Percentiles rank a stretch among this genome's conserved stretches.
Conservation (phyloP, 2,888 invertebrate genomes). For the Drepana falcataria region DNA sequence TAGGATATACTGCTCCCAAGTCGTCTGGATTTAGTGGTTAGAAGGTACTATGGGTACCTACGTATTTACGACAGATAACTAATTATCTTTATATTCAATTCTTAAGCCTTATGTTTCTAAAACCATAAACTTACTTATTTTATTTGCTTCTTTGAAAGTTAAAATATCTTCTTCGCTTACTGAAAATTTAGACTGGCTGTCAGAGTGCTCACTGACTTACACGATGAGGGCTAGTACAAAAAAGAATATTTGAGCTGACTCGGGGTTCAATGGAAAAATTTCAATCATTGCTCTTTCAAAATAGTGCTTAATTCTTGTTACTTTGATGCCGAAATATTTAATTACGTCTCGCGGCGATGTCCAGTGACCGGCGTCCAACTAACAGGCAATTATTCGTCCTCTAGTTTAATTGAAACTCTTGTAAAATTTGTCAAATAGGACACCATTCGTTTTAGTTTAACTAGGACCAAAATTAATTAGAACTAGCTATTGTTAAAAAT, state of each 20-base stretch:
- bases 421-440: constrained; percentile 7
- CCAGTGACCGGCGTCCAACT: constrained; percentile 19
- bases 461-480: too few species aligned
- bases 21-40: constrained; percentile 35
- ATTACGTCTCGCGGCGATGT: constrained; percentile 26
- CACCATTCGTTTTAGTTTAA: too few species aligned
- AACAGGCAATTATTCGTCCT: constrained; percentile 26
- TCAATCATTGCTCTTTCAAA: background rate
- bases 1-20: constrained; percentile 59
- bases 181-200: too few species aligned
- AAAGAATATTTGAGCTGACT: too few species aligned
- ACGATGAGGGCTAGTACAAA: too few species aligned
- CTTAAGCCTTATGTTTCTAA: background rate
- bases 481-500: too few species aligned
- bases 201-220: too few species aligned
- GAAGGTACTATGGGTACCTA: constrained; percentile 7
- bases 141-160: too few species aligned
- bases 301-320: constrained; percentile 10
- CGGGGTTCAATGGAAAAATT: background rate
- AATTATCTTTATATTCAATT: background rate
- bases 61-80: constrained; percentile 8
- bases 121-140: too few species aligned
- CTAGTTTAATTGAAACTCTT: constrained; percentile 38
- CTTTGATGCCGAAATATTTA: constrained; percentile 30
- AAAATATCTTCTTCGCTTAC: too few species aligned